These are phyloP conservation scores for Taenaris catops DNA, from an alignment of 2,888 invertebrate genomes.

Conservation along the genomic window DNA sequence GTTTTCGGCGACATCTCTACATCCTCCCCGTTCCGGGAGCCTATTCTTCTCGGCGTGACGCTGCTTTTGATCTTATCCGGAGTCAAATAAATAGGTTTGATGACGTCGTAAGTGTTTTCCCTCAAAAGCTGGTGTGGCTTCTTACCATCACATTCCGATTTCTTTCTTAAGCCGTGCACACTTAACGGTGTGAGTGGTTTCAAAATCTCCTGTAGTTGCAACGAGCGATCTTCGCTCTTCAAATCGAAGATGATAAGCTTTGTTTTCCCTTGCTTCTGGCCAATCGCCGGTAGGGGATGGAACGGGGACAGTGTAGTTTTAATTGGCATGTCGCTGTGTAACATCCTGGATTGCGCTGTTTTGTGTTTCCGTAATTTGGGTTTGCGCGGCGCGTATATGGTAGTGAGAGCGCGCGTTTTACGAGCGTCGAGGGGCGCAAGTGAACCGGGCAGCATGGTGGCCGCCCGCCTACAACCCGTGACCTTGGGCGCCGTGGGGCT, in stretches of 20 bases:
- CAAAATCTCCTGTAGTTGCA: conserved; percentile 56
- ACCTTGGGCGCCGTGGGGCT: conserved; percentile 50
- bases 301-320: conserved; percentile 64
- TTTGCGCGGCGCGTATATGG: conserved; percentile 70
- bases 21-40: conserved; percentile 20
- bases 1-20: conserved; percentile 54
- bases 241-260: conserved; percentile 65
- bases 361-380: conserved; percentile 52
- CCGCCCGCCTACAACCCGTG: conserved; percentile 55
- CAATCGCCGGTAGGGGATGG: conserved; percentile 70
- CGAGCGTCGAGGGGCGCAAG: conserved; percentile 60
- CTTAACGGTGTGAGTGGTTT: conserved; percentile 60
- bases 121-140: conserved; percentile 57
- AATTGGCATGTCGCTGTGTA: conserved; percentile 54
- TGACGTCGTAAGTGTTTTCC: conserved; percentile 70
- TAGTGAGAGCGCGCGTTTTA: conserved; percentile 65
- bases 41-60: conserved; percentile 19
- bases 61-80: conserved; percentile 37
- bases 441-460: conserved; percentile 61
- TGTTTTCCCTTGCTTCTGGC: conserved; percentile 54
- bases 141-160: conserved; percentile 37
- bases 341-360: conserved; percentile 64
- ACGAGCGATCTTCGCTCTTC: conserved; percentile 36
- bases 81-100: conserved; percentile 57
- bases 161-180: conserved; percentile 50